Percentiles rank a stretch among this genome's conserved stretches.
These are phyloP conservation scores for Hippopotamyrus pictus DNA, from an alignment of 2,797 vertebrate species.

Conservation along the genomic window DNA sequence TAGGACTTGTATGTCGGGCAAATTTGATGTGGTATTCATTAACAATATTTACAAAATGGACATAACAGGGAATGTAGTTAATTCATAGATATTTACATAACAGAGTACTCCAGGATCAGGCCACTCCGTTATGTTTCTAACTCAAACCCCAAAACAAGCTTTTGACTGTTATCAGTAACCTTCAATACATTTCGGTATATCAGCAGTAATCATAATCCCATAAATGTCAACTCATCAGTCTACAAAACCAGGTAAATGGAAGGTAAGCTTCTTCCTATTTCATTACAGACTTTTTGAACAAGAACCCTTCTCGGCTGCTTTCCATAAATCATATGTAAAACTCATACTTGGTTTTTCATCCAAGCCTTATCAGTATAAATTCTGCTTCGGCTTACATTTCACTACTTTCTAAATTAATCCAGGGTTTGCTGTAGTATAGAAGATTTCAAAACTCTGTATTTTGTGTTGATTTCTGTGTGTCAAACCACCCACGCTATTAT, in stretches of 20 bases:
- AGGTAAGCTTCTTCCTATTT: not conserved
- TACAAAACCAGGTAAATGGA: not conserved
- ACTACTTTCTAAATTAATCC: not conserved
- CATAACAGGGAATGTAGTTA: not conserved
- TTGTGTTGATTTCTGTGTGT: not conserved
- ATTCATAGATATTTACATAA: not conserved
- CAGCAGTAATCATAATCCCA: not conserved
- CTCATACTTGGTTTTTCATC: not conserved
- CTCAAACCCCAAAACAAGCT: not conserved
- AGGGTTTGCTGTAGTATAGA: not conserved
- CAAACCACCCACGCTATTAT: not conserved
- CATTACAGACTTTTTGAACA: not conserved
- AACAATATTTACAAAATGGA: not conserved
- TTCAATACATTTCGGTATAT: not conserved
- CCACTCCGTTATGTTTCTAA: not conserved
- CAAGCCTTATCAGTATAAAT: not conserved
- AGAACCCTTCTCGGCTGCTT: not conserved
- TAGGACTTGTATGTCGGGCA: not conserved
- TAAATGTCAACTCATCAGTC: not conserved
- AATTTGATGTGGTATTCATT: not conserved
- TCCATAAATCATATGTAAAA: not conserved
- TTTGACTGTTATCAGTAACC: not conserved
- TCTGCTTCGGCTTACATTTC: not conserved
- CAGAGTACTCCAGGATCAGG: not conserved
- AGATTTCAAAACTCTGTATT: not conserved